Base-by-base conservation (phyloP, 2,797 vertebrate species). In the Australoheros facetus region DNA sequence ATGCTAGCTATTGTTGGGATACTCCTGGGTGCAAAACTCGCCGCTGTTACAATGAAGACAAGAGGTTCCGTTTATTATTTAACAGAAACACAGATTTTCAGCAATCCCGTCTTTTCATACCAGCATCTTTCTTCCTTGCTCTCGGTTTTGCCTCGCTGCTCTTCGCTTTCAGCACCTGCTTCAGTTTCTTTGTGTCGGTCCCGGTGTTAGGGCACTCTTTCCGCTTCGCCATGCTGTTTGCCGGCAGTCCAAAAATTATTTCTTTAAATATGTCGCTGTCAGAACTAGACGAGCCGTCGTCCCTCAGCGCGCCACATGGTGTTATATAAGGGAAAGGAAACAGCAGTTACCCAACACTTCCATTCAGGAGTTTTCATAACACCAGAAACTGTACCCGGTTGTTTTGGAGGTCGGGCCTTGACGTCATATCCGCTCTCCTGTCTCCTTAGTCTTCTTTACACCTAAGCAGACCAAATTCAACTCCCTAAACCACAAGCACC, bases 181-280 rank as follows among this genome's bases (percentile, higher is more conserved):
- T 93, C 72, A 26, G 26, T 56, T 90, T 96, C 92, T 96, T 96
- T 88, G 91, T 80, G 73, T 72, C 32, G 48, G 72, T 66, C 62
- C 79, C 51, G 1, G 80, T 64, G 32, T 54, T 55, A 32, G 30
- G 21, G 11, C 56, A 17, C 23, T 76, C 74, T 87, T 93, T 94
- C 45, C 88, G 90, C 85, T 95, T 96, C 2, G 89, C 95, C 96
- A 97, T 97, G 69, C n/a, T 26, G 17, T 28, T 56, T 53, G 4
- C 2, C 13, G 30, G 42, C 28, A 4, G 34, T 48, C 3, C 11
- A 53, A 57, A 39, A 78, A 9, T 2, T 1, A 14, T 45, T 56
- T 42, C 2, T 21, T 34, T 7, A 21, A 62, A 3, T 21, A 10
- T 1, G 6, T 58, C 2, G 56, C 19, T 3, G 4, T 4, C 1